Evolutionary conservation across 2,113 vertebrate species (phyloP), one percentile per base, ranked within the genome.

Genomic region (Larimichthys polyactis): DNA sequence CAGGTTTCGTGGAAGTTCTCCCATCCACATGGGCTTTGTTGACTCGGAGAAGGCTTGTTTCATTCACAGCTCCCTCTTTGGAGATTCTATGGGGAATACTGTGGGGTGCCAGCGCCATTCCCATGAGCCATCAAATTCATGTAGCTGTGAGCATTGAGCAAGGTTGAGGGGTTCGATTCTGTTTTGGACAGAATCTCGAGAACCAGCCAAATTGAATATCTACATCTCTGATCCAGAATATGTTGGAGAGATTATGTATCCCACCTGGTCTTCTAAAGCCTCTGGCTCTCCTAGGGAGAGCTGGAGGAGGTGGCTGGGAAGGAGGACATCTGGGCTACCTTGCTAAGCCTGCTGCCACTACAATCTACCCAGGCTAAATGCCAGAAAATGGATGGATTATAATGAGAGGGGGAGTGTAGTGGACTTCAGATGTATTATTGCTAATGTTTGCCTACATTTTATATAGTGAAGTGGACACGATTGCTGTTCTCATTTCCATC

Each of bases 251-350:
- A 77, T 77, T 74, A 70, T 63, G 15, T 24, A 22, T 83, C 65
- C 71, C 68, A 46, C 71, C 36, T 75, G 84, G 79, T 71, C 60
- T 71, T 84, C 7, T 72, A 78, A 51, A 16, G 43, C 62, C 52
- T 85, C 15, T 0, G 44, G 11, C n/a, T 79, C 43, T 51, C 54
- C 27, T 20, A 60, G 73, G 73, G 64, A 69, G 66, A 79, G 62
- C 44, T 29, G 40, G 55, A 40, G 57, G 36, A 57, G 46, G 60
- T 75, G 55, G 66, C 54, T 36, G 4, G 32, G 36, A 55, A 87
- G 62, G 15, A 67, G 71, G 80, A 70, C 83, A 76, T 86, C 78
- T 79, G 76, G 75, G 32, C 40, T 64, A 44, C 80, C 58, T 64
- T 49, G 49, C 71, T 80, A 69, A 64, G 55, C 49, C 57, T 70